A percentile compares a stretch with the other conserved stretches of the same genome.
These are phyloP conservation scores for Agrilus mali DNA, from an alignment of 2,888 invertebrate species.

Conservation along the genomic window DNA sequence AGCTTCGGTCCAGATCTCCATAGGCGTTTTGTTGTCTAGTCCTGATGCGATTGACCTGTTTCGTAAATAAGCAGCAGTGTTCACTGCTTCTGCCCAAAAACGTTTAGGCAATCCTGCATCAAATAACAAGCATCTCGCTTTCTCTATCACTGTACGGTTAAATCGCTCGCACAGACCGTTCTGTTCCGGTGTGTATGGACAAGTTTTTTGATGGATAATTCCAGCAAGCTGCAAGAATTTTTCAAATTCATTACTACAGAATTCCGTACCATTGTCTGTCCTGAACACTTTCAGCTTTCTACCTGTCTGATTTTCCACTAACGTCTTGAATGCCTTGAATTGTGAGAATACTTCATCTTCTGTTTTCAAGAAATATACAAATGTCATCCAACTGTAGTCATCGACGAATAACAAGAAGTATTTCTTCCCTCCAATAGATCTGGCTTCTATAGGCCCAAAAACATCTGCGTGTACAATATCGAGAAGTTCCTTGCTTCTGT, in stretches of 20 bases:
- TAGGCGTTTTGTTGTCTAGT: slow-evolving; percentile 18
- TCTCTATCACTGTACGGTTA: slow-evolving; percentile 17
- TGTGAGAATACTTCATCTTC: slow-evolving; percentile 18
- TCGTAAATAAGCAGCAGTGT: slow-evolving; percentile 16
- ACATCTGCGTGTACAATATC: slow-evolving; percentile 15
- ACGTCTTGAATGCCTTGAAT: slow-evolving; percentile 20
- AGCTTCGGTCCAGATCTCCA: slow-evolving; percentile 20
- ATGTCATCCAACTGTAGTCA: slow-evolving; percentile 4
- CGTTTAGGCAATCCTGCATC: slow-evolving; percentile 9
- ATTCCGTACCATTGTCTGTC: slow-evolving; percentile 19
- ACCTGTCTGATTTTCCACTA: slow-evolving; percentile 19
- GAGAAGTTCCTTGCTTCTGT: slow-evolving; percentile 12
- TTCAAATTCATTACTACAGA: slow-evolving; percentile 12
- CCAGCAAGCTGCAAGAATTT: slow-evolving; percentile 13
- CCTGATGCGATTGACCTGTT: slow-evolving; percentile 13
- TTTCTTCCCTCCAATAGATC: too few species aligned
- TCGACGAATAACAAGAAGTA: background rate
- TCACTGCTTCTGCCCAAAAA: slow-evolving; percentile 15
- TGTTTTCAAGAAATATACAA: slow-evolving; percentile 7
- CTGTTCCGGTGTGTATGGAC: slow-evolving; percentile 19
- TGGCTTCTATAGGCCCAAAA: too few species aligned
- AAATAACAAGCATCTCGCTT: slow-evolving; percentile 13
- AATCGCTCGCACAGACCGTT: slow-evolving; percentile 18
- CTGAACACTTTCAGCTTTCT: slow-evolving; percentile 18
- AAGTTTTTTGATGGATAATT: slow-evolving; percentile 20